Base-by-base conservation (phyloP, 1,140 invertebrate genomes). In the Drepana arcuata region DNA sequence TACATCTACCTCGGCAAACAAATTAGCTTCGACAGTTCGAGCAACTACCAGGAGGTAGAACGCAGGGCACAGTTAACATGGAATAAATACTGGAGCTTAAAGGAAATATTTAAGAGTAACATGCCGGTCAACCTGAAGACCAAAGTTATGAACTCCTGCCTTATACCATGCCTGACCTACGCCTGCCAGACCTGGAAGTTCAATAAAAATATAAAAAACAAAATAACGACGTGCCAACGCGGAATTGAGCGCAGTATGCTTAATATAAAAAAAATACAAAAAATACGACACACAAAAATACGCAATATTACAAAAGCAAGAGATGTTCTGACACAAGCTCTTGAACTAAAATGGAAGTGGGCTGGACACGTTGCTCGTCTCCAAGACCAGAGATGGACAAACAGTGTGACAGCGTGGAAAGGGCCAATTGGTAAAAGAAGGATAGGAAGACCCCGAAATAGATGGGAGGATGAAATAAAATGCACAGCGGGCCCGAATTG, bases 1-100 rank as follows among this genome's bases (percentile, higher is more conserved):
- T 39, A 42, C 21, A 32, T 42, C 6, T 30, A 44, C 16, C 16
- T 37, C 27, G 41, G 41, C 10, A 34, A 44, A 28, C 26, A 44
- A 44, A 18, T 40, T 10, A 33, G 29, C 14, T 33, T 40, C 14
- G 6, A 12, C 10, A 40, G 34, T 18, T 12, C 10, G 10, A 30
- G 13, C 21, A 33, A 33, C 12, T 15, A 41, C 33, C 23, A 28
- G 3, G 26, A 37, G 21, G 16, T 30, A 6, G 25, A 26, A 18
- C 31, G 15, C 0, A 18, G 34, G 16, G 15, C 12, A 6, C 26
- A 16, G n/a, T 14, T 27, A 14, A 16, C 12, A 11, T 36, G 34
- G 34, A 36, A 36, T 9, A 36, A 36, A 16, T 36, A 14, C n/a
- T 27, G 34, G 34, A 14, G 5, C 12, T 25, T 27, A 2, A 26